Percentiles rank a stretch among this genome's conserved stretches.
phyloP scores from a whole-genome alignment of 2,888 invertebrate species.

The Bhutanitis thaidina region DNA sequence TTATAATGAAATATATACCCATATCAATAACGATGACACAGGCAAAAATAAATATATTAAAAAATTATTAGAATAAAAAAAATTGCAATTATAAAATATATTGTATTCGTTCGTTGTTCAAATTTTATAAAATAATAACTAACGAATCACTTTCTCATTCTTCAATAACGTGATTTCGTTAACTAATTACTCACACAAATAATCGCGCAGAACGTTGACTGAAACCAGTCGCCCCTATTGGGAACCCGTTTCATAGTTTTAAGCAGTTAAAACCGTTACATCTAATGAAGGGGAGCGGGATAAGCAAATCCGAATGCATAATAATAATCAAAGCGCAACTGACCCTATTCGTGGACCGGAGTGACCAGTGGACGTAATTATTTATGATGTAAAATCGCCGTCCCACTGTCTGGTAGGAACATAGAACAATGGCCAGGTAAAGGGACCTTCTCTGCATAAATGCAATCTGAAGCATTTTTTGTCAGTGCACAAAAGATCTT shows the following conservation, averaged over 20 bases:
- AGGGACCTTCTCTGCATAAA: constrained; percentile 70
- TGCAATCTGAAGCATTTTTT: constrained; percentile 72
- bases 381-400: constrained; percentile 70
- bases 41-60: too few species aligned
- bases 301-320: constrained; percentile 63
- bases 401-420: constrained; percentile 68
- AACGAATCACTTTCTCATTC: too few species aligned
- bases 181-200: constrained; percentile 30
- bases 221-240: constrained; percentile 69
- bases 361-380: constrained; percentile 74
- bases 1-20: too few species aligned
- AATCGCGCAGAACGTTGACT: constrained; percentile 60
- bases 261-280: constrained; percentile 78
- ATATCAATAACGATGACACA: too few species aligned
- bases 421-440: constrained; percentile 74
- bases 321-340: constrained; percentile 71
- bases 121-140: too few species aligned
- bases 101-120: too few species aligned
- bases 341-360: constrained; percentile 62
- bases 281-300: constrained; percentile 77
- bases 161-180: constrained; percentile 5
- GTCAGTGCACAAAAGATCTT: constrained; percentile 76
- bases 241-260: constrained; percentile 78
- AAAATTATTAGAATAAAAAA: too few species aligned
- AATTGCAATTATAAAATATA: too few species aligned